These are phyloP conservation scores for Odontomachus brunneus DNA, from an alignment of 1,140 invertebrate species.

Conservation along the genomic window DNA sequence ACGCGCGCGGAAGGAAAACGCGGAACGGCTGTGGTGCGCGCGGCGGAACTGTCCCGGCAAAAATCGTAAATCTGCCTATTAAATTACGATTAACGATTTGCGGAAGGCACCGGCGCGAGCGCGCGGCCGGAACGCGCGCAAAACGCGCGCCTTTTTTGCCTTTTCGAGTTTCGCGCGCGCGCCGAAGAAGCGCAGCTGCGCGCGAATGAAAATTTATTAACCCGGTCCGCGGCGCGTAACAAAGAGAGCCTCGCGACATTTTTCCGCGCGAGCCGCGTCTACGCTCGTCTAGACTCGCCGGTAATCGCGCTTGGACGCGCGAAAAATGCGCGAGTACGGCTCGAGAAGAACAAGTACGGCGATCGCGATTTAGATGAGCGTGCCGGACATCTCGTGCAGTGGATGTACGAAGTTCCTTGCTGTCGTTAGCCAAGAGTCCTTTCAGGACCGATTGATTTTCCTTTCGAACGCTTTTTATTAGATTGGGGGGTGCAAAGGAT, in stretches of 20 bases:
- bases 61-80: conserved; percentile 78
- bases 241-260: conserved; percentile 18
- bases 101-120: not conserved
- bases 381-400: not conserved
- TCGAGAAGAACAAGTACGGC: not conserved
- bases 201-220: conserved; percentile 57
- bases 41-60: conserved; percentile 35
- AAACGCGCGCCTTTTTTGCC: conserved; percentile 28
- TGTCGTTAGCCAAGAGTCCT: too few relatives aligned
- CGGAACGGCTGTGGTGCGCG: not conserved
- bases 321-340: not conserved
- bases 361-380: conserved; percentile 19
- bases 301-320: conserved; percentile 7
- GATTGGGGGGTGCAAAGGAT: too few relatives aligned
- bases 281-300: not conserved
- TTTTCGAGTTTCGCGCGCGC: not conserved
- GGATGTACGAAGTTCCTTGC: not conserved
- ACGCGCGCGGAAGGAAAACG: conserved; percentile 53
- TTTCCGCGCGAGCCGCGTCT: not conserved
- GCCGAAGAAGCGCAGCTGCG: not conserved
- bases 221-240: not conserved
- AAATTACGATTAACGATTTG: conserved; percentile 70
- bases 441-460: too few relatives aligned
- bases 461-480: too few relatives aligned
- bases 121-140: conserved; percentile 20